Percentiles rank a stretch among this genome's conserved stretches.
Conservation (phyloP, 2,797 vertebrate species). For the Notoglanidium macrostoma region DNA sequence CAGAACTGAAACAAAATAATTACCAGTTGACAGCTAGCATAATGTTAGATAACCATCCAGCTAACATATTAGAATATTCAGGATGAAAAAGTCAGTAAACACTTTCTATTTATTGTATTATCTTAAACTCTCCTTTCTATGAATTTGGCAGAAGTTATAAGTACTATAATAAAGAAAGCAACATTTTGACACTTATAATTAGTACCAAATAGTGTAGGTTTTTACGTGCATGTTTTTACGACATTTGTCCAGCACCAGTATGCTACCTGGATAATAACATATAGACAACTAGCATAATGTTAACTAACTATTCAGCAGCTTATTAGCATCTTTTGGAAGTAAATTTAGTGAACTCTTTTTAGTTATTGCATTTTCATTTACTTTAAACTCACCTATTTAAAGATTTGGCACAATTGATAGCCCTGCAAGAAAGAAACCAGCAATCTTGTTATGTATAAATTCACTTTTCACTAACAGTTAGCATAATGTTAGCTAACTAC, state of each 20-base stretch:
- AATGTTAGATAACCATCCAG: not conserved
- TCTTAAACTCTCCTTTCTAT: not conserved
- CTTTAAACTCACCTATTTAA: not conserved
- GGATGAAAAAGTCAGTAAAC: not conserved
- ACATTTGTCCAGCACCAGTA: not conserved
- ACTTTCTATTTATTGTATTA: not conserved
- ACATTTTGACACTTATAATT: not conserved
- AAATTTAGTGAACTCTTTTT: not conserved
- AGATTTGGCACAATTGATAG: not conserved
- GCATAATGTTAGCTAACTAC: not conserved
- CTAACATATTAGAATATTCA: not conserved
- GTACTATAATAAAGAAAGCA: not conserved
- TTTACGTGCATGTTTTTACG: no score
- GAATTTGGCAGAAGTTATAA: not conserved
- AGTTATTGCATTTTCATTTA: not conserved
- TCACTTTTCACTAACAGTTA: not conserved
- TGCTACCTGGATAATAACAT: not conserved
- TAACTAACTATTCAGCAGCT: not conserved
- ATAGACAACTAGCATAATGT: not conserved
- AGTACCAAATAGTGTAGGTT: not conserved
- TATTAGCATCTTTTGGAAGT: not conserved
- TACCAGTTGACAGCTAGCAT: not conserved
- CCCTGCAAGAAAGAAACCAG: not conserved
- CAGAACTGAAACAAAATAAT: not conserved
- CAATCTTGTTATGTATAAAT: not conserved